phyloP scores from a whole-genome alignment of 2,113 vertebrate genomes.

The Apaloderma vittatum region DNA sequence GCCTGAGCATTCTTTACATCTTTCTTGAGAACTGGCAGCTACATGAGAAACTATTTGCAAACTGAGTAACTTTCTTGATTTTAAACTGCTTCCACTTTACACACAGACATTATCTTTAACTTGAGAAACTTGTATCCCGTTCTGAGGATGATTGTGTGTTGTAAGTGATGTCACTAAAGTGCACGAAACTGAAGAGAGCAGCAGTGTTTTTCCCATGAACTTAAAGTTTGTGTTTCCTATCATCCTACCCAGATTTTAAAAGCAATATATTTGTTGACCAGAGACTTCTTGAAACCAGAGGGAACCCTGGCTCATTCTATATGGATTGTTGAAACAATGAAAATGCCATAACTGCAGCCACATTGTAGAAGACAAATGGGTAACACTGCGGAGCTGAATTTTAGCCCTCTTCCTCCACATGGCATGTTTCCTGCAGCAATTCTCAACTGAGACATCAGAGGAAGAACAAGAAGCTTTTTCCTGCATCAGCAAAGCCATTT shows the following conservation, averaged over 20 bases:
- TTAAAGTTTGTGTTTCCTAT: not conserved
- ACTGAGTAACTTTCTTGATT: not conserved
- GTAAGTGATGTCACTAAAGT: not conserved
- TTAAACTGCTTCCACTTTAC: not conserved
- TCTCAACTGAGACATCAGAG: slow-evolving; percentile 14
- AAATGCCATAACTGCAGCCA: slow-evolving; percentile 49
- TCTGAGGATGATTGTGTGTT: not conserved
- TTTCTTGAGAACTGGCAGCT: not conserved
- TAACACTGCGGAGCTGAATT: slow-evolving; percentile 24
- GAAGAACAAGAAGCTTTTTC: slow-evolving; percentile 53
- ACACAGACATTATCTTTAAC: not conserved
- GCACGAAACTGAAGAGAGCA: not conserved
- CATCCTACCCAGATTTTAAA: not conserved
- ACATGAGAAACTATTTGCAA: not conserved
- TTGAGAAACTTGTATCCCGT: not conserved
- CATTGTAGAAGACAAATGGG: slow-evolving; percentile 53
- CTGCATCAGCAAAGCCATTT: slow-evolving; percentile 46
- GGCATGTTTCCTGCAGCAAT: slow-evolving; percentile 54
- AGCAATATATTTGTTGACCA: slow-evolving; percentile 4
- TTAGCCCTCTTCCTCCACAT: slow-evolving; percentile 35
- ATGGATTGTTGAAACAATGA: slow-evolving; percentile 34
- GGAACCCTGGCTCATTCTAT: not conserved
- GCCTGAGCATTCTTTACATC: not conserved
- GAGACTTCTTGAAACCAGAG: not conserved
- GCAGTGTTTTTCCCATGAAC: not conserved